A percentile compares a stretch with the other conserved stretches of the same genome.
phyloP scores from a whole-genome alignment of 2,113 vertebrate species.

The Siphamia tubifer region DNA sequence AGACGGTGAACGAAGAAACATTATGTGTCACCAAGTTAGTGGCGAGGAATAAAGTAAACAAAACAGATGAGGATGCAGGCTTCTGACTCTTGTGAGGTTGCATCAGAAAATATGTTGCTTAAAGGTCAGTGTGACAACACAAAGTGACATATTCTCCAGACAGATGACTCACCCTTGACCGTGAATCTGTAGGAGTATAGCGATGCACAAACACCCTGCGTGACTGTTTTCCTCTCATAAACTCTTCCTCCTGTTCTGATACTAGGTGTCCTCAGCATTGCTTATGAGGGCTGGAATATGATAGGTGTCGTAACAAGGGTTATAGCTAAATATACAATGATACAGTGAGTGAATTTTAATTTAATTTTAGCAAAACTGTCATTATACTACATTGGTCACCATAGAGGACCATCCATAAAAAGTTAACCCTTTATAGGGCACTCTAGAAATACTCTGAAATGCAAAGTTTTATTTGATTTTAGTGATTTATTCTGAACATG shows the following conservation, averaged over 20 bases:
- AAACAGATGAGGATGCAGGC: conserved; percentile 1
- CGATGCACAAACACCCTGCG: conserved; percentile 1
- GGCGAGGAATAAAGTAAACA: conserved; percentile 4
- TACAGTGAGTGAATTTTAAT: no score
- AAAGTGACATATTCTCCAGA: conserved; percentile 61
- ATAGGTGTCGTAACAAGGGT: no score
- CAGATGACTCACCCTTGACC: conserved; percentile 59
- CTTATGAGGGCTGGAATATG: no score
- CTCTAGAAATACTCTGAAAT: no score
- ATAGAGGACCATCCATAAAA: no score
- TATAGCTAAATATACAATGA: no score
- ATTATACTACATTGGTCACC: no score
- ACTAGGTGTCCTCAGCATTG: neutral
- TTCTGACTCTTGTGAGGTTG: conserved; percentile 19
- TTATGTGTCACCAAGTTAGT: conserved; percentile 19
- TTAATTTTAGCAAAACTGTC: no score
- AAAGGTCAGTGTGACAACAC: conserved; percentile 60
- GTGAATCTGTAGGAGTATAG: conserved; percentile 28
- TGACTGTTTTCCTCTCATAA: neutral
- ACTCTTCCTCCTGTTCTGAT: neutral
- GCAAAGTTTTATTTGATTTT: no score
- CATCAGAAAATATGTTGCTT: conserved; percentile 34
- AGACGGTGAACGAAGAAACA: neutral
- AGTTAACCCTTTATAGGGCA: no score
- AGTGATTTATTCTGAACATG: no score